Conservation (phyloP, 2,888 invertebrate genomes). For the Caenorhabditis sulstoni region DNA sequence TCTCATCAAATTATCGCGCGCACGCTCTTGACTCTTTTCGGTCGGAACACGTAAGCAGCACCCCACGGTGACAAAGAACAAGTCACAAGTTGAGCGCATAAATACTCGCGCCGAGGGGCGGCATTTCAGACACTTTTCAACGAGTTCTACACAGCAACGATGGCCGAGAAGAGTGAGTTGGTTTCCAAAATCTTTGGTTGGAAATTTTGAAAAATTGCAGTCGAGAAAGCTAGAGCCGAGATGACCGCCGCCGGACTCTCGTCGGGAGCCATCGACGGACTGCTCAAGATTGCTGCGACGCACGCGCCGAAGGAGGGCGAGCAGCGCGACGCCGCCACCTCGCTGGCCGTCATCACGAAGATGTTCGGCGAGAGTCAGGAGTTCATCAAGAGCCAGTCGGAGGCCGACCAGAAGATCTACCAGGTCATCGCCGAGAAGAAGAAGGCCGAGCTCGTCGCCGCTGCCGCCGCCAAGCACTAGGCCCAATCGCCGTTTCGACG, state of each 20-base stretch:
- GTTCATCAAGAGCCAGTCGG: constrained; percentile 35
- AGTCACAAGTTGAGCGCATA: too few relatives aligned
- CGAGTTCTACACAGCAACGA: too few relatives aligned
- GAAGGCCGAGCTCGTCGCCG: constrained; percentile 36
- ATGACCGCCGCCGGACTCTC: constrained; percentile 23
- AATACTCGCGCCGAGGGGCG: too few relatives aligned
- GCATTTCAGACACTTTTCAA: too few relatives aligned
- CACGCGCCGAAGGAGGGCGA: constrained; percentile 31
- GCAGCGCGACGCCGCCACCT: constrained; percentile 31
- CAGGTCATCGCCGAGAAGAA: constrained; percentile 34
- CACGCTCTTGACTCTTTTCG: too few relatives aligned
- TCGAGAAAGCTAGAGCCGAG: constrained; percentile 20
- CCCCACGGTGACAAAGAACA: too few relatives aligned
- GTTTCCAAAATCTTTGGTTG: too few relatives aligned
- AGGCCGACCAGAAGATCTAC: constrained; percentile 34
- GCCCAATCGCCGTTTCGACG: too few relatives aligned
- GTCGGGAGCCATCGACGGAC: constrained; percentile 25
- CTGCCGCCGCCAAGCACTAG: constrained; percentile 33
- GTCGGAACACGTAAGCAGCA: too few relatives aligned
- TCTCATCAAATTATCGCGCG: too few relatives aligned
- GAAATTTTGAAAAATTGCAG: constrained; percentile 2
- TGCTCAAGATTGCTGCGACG: constrained; percentile 32
- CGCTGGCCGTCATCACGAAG: constrained; percentile 21
- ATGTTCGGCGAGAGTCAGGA: constrained; percentile 29
- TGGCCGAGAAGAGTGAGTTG: too few relatives aligned